Evolutionary conservation across 2,888 invertebrate genomes (phyloP).

Genomic region (Micoletzkya japonica): DNA sequence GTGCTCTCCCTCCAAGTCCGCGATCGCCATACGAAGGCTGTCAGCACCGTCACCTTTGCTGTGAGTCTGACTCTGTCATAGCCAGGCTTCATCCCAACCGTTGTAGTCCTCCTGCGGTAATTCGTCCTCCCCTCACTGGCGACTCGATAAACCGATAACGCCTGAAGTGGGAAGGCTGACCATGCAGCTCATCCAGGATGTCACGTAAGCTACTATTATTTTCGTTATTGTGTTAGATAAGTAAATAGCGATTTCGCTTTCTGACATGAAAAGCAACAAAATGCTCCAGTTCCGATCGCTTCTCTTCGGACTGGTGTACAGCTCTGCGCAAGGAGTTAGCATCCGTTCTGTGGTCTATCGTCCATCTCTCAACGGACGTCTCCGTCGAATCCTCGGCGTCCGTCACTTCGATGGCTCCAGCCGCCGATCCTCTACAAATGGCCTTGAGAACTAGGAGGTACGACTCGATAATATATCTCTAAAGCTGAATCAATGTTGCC

Average conservation of each 20-base stretch:
- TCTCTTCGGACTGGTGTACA: slow-evolving; percentile 48
- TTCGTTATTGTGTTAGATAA: neutral
- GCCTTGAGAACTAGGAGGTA: slow-evolving; percentile 17
- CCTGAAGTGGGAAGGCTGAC: slow-evolving; percentile 46
- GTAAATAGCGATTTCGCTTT: too few relatives aligned
- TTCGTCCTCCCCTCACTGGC: slow-evolving; percentile 51
- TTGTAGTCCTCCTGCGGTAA: slow-evolving; percentile 48
- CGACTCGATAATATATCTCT: too few relatives aligned
- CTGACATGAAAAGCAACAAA: too few relatives aligned
- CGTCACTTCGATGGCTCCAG: neutral
- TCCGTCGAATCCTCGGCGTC: neutral
- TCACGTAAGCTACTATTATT: slow-evolving; percentile 30
- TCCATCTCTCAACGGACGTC: slow-evolving; percentile 22
- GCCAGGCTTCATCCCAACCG: neutral
- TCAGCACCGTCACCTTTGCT: slow-evolving; percentile 45
- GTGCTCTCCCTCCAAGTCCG: slow-evolving; percentile 59
- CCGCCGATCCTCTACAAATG: neutral
- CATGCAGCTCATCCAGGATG: slow-evolving; percentile 31
- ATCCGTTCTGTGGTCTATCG: slow-evolving; percentile 4
- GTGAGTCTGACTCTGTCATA: slow-evolving; percentile 30
- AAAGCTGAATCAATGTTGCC: too few relatives aligned
- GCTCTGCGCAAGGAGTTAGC: neutral
- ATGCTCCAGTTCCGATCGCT: slow-evolving; percentile 43
- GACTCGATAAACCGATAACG: slow-evolving; percentile 45
- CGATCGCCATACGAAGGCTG: slow-evolving; percentile 51